These are phyloP conservation scores for Meriones psammophilus DNA, from an alignment of 2,797 vertebrate species.

Conservation along the genomic window DNA sequence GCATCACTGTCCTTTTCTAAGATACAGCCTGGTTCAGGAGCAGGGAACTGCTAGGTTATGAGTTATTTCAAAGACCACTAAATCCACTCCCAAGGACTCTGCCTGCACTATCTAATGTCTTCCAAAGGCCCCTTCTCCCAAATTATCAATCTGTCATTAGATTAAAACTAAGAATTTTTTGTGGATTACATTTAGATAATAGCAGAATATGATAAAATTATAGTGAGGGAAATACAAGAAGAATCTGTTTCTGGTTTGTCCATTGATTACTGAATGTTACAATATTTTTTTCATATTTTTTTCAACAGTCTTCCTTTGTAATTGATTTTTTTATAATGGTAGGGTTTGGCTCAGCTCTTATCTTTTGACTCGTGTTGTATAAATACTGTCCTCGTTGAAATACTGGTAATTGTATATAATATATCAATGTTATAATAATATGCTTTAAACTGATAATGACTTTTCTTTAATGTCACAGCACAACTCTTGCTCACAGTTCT, in stretches of 20 bases:
- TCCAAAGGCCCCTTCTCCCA: rapidly evolving
- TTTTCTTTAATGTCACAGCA: neutral
- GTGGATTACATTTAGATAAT: neutral
- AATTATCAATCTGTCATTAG: neutral
- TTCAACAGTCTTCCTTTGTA: neutral
- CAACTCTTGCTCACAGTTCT: neutral
- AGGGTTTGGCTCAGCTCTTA: neutral
- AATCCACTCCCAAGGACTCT: neutral
- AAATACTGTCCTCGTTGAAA: neutral
- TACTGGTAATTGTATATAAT: neutral
- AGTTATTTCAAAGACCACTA: neutral
- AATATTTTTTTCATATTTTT: neutral
- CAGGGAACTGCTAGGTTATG: neutral
- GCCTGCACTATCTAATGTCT: neutral
- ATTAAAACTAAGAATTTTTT: neutral
- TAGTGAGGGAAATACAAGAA: neutral
- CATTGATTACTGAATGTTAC: no score
- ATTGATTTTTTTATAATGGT: neutral
- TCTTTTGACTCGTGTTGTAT: neutral
- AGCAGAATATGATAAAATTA: neutral
- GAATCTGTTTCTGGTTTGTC: neutral
- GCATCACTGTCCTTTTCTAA: neutral
- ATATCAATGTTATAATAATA: neutral
- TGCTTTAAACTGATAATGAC: neutral
- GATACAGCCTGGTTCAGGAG: neutral